Base-by-base conservation (phyloP, 2,113 vertebrate species). In the Polyodon spathula region DNA sequence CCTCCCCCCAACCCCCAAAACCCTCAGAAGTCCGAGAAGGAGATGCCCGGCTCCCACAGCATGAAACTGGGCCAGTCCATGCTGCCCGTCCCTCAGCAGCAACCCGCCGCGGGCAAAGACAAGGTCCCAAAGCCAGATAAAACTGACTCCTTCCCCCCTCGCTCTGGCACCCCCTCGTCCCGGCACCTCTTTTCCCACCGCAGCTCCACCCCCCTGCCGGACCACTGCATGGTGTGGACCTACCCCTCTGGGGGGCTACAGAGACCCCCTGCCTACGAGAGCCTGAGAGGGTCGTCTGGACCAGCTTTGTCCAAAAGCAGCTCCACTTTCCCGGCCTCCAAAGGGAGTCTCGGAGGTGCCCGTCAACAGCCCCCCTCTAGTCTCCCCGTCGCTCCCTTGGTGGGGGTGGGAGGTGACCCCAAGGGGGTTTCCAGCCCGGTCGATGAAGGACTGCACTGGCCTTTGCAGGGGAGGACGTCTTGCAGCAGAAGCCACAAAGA, bases 231-330 rank as follows among this genome's bases (percentile, higher is more conserved):
- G 5, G 85, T 93, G 58, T 94, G 93, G 93, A 93, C 93, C 41
- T 94, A 92, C 77, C 90, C 91, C 8, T 91, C 92, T 0, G 81
- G 83, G 5, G 88, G 81, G 41, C 84, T 91, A 70, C 83, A 88
- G 63, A 87, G 89, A 54, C 93, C 93, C 12, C 93, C 93, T 1
- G 90, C 93, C 60, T 93, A 94, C 6, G 91, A 93, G 56, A 94
- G 91, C 72, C 70, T 92, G 66, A 77, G 71, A 64, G 87, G 77
- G 39, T 71, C 52, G 70, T 70, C 60, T 68, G 62, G 27, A 80
- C 12, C 7, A 76, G 67, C 68, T 38, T 6, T 39, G 2, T 72
- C 68, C 58, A 82, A 68, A 38, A 75, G 63, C 50, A 73, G 76
- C 40, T 73, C 70, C 15, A 61, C 72, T 6, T 71, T 81, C 78